Base-by-base conservation (phyloP, 2,888 invertebrate species). In the Calephelis perditalis region DNA sequence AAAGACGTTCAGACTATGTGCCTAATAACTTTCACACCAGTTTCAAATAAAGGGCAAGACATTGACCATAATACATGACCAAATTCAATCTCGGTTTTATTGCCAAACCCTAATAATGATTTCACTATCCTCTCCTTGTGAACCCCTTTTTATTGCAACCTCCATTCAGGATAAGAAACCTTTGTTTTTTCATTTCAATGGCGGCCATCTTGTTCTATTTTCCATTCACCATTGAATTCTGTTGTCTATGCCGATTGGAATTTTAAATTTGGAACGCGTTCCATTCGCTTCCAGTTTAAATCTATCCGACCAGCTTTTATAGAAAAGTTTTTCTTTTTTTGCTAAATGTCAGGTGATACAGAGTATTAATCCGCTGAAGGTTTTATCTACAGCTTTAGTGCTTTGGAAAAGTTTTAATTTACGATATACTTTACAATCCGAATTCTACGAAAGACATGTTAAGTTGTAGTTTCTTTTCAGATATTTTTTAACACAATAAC, bases 131-230 rank as follows among this genome's bases (percentile, higher is more conserved):
- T 63, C 55, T 62, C 73, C 67, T 79, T 82, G 76, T 71, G 57
- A 70, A 71, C 69, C 73, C 73, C 11, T 75, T 77, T 79, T 75
- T 76, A 73, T 72, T 70, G 69, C 70, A 71, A 66, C 70, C 66
- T 63, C 72, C 74, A 75, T 80, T 75, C 77, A 71, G 70, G 70
- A 72, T 68, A 74, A 76, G 74, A 77, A 73, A 68, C 75, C 75
- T 80, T 81, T 81, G 79, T 82, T 72, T 79, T 78, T 76, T 66
- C 73, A 69, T 73, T 72, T 74, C 73, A 70, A 74, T 72, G 71
- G 63, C 70, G 62, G 67, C 69, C 66, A 71, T 71, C 76, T 75
- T 74, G 70, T 70, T 67, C 69, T 63, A 70, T 73, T 73, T 73
- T 70, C 69, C 63, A 66, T 67, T 70, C 68, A 69, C 69, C 67